A percentile compares a stretch with the other conserved stretches of the same genome.
phyloP scores from a whole-genome alignment of 2,888 invertebrate genomes.

The Odontothrips loti region DNA sequence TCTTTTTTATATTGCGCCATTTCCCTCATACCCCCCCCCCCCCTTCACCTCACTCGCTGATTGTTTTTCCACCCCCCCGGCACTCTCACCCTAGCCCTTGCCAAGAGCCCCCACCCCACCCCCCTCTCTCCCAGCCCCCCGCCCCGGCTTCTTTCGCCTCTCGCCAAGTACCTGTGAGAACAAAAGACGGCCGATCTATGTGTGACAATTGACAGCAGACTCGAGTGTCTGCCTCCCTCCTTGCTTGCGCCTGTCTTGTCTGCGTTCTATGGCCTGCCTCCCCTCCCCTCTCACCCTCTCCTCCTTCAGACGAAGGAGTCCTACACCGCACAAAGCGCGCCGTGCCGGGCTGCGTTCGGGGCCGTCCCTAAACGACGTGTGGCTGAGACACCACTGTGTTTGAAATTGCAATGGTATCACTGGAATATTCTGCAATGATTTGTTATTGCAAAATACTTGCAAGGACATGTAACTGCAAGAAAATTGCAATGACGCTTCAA shows the following conservation, averaged over 20 bases:
- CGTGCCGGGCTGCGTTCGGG: no score
- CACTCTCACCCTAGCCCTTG: neutral
- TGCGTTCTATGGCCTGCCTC: constrained; percentile 11
- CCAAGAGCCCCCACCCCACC: neutral
- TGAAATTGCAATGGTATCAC: no score
- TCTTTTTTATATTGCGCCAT: constrained; percentile 3
- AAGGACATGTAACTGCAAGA: no score
- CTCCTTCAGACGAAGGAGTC: no score
- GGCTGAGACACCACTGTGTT: no score
- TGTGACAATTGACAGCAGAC: constrained; percentile 24
- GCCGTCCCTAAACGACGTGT: no score
- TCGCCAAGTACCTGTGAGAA: constrained; percentile 16
- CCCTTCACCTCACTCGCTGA: neutral
- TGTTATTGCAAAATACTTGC: no score
- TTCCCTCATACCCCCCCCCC: neutral
- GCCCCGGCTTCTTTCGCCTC: neutral
- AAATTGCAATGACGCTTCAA: no score
- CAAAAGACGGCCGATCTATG: constrained; percentile 22
- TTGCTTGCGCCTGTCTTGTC: neutral
- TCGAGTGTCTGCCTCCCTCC: neutral
- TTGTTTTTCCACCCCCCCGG: neutral
- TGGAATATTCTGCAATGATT: no score
- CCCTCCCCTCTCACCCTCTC: neutral
- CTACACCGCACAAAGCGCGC: no score
- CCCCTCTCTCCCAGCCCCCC: neutral